Evolutionary conservation across 2,113 vertebrate species (phyloP).

Genomic region (Pica pica): DNA sequence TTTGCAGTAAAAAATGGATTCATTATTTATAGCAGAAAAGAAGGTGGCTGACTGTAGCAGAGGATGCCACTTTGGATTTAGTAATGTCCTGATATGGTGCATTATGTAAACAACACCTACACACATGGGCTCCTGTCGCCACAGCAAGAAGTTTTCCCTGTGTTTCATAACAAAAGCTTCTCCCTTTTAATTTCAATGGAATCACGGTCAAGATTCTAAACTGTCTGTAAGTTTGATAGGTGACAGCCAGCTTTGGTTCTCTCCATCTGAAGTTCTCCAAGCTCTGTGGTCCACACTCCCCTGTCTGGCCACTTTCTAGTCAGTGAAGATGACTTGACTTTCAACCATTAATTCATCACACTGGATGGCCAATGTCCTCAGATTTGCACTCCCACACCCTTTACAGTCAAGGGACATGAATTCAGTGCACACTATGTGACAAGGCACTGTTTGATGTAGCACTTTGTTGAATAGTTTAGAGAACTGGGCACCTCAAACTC

Average conservation of each 20-base stretch:
- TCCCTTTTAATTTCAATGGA: not conserved
- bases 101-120: conserved; percentile 15
- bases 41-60: not conserved
- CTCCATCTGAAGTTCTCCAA: not conserved
- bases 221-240: not conserved
- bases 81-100: not conserved
- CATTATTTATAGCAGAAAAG: conserved; percentile 62
- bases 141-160: not conserved
- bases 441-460: not conserved
- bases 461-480: not conserved
- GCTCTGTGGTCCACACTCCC: not conserved
- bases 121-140: not conserved
- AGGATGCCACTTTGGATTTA: not conserved
- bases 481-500: not conserved
- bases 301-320: not conserved
- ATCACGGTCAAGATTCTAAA: not conserved
- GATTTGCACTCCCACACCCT: not conserved
- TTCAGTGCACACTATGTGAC: not conserved
- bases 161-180: not conserved
- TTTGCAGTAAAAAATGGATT: not conserved
- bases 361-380: not conserved
- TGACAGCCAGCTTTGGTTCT: not conserved
- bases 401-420: not conserved
- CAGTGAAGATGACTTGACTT: not conserved
- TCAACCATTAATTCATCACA: not conserved